Conservation (phyloP, 2,797 vertebrate species). For the Graptemys geographica region DNA sequence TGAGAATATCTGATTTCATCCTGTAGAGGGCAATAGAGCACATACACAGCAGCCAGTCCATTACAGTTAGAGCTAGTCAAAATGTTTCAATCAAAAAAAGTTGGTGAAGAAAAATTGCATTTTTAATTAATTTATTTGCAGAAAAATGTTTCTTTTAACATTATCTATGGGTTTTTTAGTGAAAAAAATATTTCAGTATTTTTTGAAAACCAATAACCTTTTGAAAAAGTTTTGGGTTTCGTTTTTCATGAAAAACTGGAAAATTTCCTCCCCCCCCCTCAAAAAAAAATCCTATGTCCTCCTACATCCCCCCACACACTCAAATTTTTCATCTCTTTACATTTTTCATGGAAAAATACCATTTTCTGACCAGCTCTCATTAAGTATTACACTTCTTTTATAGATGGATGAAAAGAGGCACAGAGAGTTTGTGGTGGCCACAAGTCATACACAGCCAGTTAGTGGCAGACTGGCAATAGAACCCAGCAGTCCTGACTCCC, state of each 20-base stretch:
- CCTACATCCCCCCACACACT: neutral
- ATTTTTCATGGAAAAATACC: neutral
- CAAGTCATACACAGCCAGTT: neutral
- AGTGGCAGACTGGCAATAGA: neutral
- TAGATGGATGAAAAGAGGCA: neutral
- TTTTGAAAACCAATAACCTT: neutral
- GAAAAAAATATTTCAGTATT: neutral
- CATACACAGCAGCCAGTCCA: neutral
- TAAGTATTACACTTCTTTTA: neutral
- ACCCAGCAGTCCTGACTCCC: neutral
- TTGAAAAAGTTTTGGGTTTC: neutral
- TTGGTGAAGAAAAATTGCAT: neutral
- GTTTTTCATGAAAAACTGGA: neutral
- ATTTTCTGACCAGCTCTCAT: fast-evolving
- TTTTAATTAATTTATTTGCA: neutral
- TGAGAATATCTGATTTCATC: neutral
- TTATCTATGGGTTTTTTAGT: neutral
- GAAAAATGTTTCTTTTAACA: neutral
- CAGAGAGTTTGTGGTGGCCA: neutral
- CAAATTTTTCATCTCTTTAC: neutral
- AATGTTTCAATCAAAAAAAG: neutral
- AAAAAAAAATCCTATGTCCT: neutral
- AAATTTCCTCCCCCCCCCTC: neutral
- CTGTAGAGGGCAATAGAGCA: neutral
- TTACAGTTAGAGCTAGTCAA: neutral